Conservation (phyloP, 2,113 vertebrate species). For the Pantherophis guttatus region DNA sequence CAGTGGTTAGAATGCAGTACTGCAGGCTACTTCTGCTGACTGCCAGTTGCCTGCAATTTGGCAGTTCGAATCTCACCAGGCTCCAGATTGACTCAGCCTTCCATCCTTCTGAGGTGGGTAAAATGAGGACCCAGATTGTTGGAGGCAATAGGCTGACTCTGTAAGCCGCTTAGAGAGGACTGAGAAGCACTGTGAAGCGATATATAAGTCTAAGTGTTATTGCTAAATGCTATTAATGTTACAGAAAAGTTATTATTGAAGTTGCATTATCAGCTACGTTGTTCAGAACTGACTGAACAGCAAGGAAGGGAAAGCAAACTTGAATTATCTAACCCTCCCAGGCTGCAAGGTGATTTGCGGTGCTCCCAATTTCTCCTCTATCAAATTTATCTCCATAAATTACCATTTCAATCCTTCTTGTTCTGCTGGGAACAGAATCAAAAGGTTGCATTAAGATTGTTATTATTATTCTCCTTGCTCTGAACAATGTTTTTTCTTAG, state of each 20-base stretch:
- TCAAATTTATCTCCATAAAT: not conserved
- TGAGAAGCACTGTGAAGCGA: too few relatives aligned
- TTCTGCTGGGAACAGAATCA: not conserved
- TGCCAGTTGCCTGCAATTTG: too few relatives aligned
- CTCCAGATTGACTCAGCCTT: too few relatives aligned
- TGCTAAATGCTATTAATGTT: not conserved
- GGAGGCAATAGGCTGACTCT: too few relatives aligned
- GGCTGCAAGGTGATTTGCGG: not conserved
- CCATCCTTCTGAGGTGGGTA: too few relatives aligned
- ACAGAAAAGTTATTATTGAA: not conserved
- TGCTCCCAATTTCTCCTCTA: not conserved
- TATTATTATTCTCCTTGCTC: not conserved
- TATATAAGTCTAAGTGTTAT: too few relatives aligned
- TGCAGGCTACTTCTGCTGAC: too few relatives aligned
- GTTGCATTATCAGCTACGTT: not conserved
- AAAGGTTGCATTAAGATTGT: not conserved
- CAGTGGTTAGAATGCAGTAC: too few relatives aligned
- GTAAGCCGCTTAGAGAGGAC: too few relatives aligned
- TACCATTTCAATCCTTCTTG: not conserved
- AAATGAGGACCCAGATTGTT: too few relatives aligned
- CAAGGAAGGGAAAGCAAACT: not conserved
- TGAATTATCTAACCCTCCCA: not conserved
- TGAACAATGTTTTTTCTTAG: not conserved
- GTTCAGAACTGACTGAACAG: not conserved
- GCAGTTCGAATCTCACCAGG: too few relatives aligned